Evolutionary conservation across 2,797 vertebrate genomes (phyloP).

Genomic region (Peromyscus eremicus): DNA sequence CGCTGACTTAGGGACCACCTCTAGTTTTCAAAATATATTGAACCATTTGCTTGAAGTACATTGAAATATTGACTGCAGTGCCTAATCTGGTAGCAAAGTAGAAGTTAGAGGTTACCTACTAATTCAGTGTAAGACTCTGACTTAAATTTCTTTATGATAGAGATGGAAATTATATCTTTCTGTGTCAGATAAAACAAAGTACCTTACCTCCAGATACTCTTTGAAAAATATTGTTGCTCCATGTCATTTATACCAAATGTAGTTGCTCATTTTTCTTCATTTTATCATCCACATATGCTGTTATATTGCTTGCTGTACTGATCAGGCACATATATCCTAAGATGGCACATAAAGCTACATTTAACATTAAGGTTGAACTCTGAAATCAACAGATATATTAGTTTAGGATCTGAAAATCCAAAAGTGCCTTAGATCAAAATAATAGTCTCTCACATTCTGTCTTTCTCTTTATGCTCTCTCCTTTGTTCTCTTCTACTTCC

Average conservation of each 20-base stretch:
- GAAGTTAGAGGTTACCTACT: neutral
- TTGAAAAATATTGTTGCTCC: neutral
- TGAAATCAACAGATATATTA: neutral
- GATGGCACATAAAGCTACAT: neutral
- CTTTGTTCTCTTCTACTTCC: neutral
- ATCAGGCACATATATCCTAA: neutral
- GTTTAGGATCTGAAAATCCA: neutral
- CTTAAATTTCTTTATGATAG: neutral
- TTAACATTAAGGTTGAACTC: neutral
- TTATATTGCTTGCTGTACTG: neutral
- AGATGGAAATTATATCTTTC: neutral
- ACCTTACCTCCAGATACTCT: neutral
- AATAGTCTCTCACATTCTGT: neutral
- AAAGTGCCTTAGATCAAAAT: neutral
- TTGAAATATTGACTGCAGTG: neutral
- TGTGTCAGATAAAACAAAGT: neutral
- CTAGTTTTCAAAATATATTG: neutral
- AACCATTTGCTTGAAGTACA: neutral
- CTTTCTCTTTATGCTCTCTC: neutral
- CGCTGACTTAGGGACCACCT: neutral
- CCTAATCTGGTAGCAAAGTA: neutral
- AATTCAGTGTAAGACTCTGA: neutral
- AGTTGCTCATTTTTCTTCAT: neutral
- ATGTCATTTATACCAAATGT: neutral
- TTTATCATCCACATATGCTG: neutral